Conservation (phyloP, 2,888 invertebrate genomes). For the Dromius quadrimaculatus region DNA sequence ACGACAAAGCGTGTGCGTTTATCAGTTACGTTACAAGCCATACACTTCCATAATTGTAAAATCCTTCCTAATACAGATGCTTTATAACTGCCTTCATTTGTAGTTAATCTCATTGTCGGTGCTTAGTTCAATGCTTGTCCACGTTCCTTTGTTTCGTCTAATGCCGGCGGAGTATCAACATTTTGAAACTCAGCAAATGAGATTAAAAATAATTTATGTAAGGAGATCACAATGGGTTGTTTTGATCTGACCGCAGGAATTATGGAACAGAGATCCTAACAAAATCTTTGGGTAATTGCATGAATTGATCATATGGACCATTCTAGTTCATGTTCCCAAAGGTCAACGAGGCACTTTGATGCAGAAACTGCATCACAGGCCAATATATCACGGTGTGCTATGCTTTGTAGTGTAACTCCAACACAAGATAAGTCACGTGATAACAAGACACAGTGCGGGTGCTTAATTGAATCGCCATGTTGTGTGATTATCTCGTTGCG, state of each 20-base stretch:
- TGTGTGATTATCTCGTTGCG: neutral
- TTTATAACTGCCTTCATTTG: constrained; percentile 19
- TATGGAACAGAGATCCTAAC: no score
- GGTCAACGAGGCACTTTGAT: neutral
- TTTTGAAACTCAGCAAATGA: constrained; percentile 15
- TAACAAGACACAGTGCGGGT: neutral
- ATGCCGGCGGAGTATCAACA: neutral
- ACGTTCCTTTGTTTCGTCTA: neutral
- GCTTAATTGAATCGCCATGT: neutral
- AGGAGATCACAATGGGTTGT: neutral
- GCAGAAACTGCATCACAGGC: neutral
- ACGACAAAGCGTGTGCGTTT: constrained; percentile 25
- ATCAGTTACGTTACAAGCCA: neutral
- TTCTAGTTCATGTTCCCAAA: neutral
- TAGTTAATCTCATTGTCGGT: constrained; percentile 25
- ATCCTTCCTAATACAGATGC: constrained; percentile 26
- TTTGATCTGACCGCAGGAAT: constrained; percentile 4
- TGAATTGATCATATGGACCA: no score
- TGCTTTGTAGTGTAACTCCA: neutral
- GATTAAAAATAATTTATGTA: constrained; percentile 20
- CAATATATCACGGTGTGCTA: neutral
- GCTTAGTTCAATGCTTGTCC: neutral
- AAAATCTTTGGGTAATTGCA: no score
- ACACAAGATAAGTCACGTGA: neutral
- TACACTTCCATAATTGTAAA: constrained; percentile 30